Percentiles rank a stretch among this genome's conserved stretches.
phyloP scores from a whole-genome alignment of 2,888 invertebrate species.

The Desoria tigrina region DNA sequence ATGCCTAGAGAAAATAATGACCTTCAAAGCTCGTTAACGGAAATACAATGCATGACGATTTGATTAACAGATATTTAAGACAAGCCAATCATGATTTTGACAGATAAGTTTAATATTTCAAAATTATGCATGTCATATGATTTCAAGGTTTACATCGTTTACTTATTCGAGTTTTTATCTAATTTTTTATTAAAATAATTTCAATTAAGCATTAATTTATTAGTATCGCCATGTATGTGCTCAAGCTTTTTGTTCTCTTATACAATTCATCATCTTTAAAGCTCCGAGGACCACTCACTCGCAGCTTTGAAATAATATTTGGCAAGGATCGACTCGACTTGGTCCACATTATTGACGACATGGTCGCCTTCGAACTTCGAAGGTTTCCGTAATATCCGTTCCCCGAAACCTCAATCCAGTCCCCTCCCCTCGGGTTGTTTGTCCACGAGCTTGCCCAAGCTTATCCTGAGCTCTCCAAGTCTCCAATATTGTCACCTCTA shows the following conservation, averaged over 20 bases:
- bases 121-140: too few relatives aligned
- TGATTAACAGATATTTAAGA: too few relatives aligned
- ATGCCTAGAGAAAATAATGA: too few relatives aligned
- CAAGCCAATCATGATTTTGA: too few relatives aligned
- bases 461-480: slow-evolving; percentile 39
- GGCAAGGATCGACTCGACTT: slow-evolving; percentile 64
- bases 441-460: slow-evolving; percentile 60
- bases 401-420: slow-evolving; percentile 61
- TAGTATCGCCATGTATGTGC: slow-evolving; percentile 11
- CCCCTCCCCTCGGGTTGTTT: slow-evolving; percentile 61
- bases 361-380: slow-evolving; percentile 77
- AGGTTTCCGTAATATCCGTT: slow-evolving; percentile 74
- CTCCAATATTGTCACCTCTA: slow-evolving; percentile 29
- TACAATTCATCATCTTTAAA: slow-evolving; percentile 75
- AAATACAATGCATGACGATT: too few relatives aligned
- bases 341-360: slow-evolving; percentile 59
- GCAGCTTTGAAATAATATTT: slow-evolving; percentile 70
- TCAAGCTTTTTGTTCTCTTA: slow-evolving; percentile 63
- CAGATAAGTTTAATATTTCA: too few relatives aligned
- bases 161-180: too few relatives aligned
- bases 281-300: slow-evolving; percentile 63
- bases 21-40: too few relatives aligned
- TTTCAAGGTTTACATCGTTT: too few relatives aligned
- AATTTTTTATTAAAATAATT: too few relatives aligned
- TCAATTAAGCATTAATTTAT: too few relatives aligned